phyloP scores from a whole-genome alignment of 2,113 vertebrate genomes.

The Heptranchias perlo region DNA sequence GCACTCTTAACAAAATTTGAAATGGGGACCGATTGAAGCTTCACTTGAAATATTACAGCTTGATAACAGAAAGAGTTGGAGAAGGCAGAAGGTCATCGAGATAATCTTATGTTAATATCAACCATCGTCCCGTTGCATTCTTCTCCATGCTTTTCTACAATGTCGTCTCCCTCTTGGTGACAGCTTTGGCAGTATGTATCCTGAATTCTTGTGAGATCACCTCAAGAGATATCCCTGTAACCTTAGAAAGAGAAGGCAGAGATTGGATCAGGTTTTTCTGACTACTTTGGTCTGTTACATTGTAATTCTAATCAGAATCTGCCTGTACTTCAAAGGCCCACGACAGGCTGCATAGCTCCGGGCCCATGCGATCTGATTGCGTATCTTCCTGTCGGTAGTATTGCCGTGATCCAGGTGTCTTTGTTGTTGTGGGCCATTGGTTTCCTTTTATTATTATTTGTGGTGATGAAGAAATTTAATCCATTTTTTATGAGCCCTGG shows the following conservation, averaged over 20 bases:
- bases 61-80: conserved; percentile 39
- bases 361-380: conserved; percentile 47
- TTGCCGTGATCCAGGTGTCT: conserved; percentile 52
- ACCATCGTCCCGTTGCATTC: conserved; percentile 40
- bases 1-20: neutral
- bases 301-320: conserved; percentile 55
- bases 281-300: conserved; percentile 52
- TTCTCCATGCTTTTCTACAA: conserved; percentile 40
- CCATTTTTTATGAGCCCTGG: conserved; percentile 46
- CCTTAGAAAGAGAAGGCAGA: conserved; percentile 45
- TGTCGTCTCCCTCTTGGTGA: conserved; percentile 14
- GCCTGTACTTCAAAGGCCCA: conserved; percentile 50
- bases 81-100: conserved; percentile 50
- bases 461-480: conserved; percentile 51
- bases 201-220: conserved; percentile 45
- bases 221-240: conserved; percentile 43
- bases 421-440: conserved; percentile 49
- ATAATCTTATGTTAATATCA: conserved; percentile 40
- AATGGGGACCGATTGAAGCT: neutral
- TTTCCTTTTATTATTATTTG: conserved; percentile 44
- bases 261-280: conserved; percentile 47
- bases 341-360: conserved; percentile 39
- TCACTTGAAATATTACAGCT: conserved; percentile 31
- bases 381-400: conserved; percentile 44
- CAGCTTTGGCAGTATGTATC: conserved; percentile 44